Evolutionary conservation across 2,888 invertebrate species (phyloP), one percentile per base, ranked within the genome.

Genomic region (Tetragnatha montana): DNA sequence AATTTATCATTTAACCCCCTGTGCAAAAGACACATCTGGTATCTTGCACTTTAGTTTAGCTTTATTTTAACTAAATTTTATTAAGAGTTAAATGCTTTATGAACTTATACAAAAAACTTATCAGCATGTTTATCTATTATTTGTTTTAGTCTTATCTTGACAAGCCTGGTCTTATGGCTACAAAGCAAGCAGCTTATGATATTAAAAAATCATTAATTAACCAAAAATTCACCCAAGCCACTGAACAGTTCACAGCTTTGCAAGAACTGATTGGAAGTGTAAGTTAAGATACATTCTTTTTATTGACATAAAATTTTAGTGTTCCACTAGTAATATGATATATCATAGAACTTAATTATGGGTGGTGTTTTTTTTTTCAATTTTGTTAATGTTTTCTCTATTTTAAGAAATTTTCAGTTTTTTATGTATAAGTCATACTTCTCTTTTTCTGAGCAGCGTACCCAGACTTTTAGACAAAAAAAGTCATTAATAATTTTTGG

Each of bases 181-280:
- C 97, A 22, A 95, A 95, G 92, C 92, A 92, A 0, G 93, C 94
- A 0, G 96, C 96, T 0, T 92, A 94, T 71, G 93, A 93, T 91
- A 95, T 96, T 0, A 94, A 95, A 92, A 92, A 94, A 0, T 94
- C 95, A 0, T 94, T 96, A 19, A 94, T 96, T 35, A 93, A 93
- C 2, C 95, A 94, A 0, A 92, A 94, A 17, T 97, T 95, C 94
- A 91, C 89, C 0, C 92, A 93, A 22, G 96, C 97, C 0, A 96
- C 96, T 0, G 83, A 92, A 0, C 94, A 95, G 80, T 97, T 96
- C 96, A 93, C 94, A 14, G 91, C 92, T 0, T 96, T 96, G 0
- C 96, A 97, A 93, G 71, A 92, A 1, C 94, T 95, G 0, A 94
- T 94, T n/a, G 93, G 95, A n/a, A 91, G 92, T 4, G 92, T 92